Evolutionary conservation across 2,888 invertebrate genomes (phyloP).

Genomic region (Cheilosia grossa): DNA sequence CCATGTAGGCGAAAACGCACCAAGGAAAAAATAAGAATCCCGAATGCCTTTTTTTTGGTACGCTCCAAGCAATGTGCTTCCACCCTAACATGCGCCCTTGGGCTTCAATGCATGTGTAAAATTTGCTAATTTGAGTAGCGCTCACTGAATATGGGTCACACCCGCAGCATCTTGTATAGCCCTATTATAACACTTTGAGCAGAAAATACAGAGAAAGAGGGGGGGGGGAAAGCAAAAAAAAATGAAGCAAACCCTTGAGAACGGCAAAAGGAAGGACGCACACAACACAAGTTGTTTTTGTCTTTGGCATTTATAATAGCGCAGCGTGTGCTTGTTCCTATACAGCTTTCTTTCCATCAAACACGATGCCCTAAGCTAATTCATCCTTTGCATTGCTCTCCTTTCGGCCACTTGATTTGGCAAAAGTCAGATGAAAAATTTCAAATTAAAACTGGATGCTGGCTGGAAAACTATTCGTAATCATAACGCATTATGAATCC

Average conservation of each 20-base stretch:
- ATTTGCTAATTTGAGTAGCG: conserved; percentile 72
- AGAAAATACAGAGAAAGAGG: conserved; percentile 9
- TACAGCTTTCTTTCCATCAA: conserved; percentile 60
- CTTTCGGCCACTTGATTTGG: conserved; percentile 72
- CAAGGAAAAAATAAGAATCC: conserved; percentile 63
- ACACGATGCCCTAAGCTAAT: conserved; percentile 65
- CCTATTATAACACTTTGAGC: conserved; percentile 49
- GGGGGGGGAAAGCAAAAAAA: conserved; percentile 5
- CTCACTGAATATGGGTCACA: conserved; percentile 64
- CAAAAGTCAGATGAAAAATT: conserved; percentile 63
- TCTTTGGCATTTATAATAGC: conserved; percentile 51
- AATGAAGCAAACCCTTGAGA: conserved; percentile 51
- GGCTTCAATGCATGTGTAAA: conserved; percentile 66
- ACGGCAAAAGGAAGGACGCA: conserved; percentile 60
- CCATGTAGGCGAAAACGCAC: conserved; percentile 41
- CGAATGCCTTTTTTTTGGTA: conserved; percentile 41
- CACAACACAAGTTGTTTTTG: conserved; percentile 55
- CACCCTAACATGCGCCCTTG: conserved; percentile 55
- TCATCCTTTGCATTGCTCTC: conserved; percentile 64
- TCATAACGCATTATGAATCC: conserved; percentile 60
- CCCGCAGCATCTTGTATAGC: conserved; percentile 57
- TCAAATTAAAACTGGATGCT: conserved; percentile 60
- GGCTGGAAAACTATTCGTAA: conserved; percentile 45
- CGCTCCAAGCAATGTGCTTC: conserved; percentile 44
- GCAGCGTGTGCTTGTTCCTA: conserved; percentile 36